Evolutionary conservation across 2,888 invertebrate genomes (phyloP).

Genomic region (Cephus pulcher): DNA sequence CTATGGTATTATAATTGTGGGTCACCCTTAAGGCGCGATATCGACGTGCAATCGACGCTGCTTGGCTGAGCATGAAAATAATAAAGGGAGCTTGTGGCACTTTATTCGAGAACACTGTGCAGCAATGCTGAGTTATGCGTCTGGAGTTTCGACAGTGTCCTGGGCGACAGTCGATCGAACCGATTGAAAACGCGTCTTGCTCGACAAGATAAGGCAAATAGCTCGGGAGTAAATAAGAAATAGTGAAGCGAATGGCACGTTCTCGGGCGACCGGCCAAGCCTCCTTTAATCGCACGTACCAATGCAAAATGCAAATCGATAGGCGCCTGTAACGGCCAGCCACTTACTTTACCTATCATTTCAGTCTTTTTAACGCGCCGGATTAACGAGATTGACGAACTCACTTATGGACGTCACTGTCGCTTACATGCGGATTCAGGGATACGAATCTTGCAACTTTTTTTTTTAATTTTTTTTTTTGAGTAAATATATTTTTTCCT

Average conservation of each 20-base stretch:
- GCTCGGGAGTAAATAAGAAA: neutral
- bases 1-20: neutral
- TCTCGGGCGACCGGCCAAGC: neutral
- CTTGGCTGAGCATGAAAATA: neutral
- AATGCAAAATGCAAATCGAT: neutral
- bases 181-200: neutral
- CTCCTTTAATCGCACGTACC: neutral
- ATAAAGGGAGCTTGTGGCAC: neutral
- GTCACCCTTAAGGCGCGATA: neutral
- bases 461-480: too few relatives aligned
- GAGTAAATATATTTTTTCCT: too few relatives aligned
- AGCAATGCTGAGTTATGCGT: neutral
- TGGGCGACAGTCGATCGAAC: neutral
- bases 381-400: neutral
- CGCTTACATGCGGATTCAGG: neutral
- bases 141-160: neutral
- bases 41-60: neutral
- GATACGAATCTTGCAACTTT: too few relatives aligned
- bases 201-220: neutral
- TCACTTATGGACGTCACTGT: neutral
- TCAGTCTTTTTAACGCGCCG: neutral
- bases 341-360: neutral
- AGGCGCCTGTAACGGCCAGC: neutral
- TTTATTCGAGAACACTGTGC: neutral
- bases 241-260: neutral